Evolutionary conservation across 2,888 invertebrate genomes (phyloP).

Genomic region (Thymelicus acteon): DNA sequence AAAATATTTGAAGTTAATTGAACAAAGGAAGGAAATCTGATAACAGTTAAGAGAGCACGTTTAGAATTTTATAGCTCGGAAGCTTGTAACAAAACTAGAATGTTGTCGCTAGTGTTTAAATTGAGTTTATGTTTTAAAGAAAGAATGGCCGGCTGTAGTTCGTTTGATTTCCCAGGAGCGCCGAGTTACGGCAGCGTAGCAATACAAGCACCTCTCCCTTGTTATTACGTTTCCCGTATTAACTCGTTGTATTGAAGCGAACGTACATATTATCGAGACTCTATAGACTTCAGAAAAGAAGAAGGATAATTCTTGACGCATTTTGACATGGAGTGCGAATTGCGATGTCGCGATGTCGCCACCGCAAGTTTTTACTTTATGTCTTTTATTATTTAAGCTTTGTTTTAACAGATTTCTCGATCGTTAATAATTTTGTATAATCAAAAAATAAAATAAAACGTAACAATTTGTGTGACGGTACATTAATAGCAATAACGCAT

Average conservation of each 20-base stretch:
- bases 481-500: too few species aligned
- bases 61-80: background rate
- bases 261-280: background rate
- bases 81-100: conserved; percentile 48
- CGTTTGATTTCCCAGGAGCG: conserved; percentile 63
- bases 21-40: background rate
- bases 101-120: conserved; percentile 38
- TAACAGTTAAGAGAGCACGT: background rate
- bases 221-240: conserved; percentile 22
- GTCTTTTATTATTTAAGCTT: too few species aligned
- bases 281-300: background rate
- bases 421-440: too few species aligned
- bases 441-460: too few species aligned
- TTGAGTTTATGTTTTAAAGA: conserved; percentile 56
- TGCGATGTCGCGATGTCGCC: too few species aligned
- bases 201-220: conserved; percentile 13
- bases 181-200: conserved; percentile 44
- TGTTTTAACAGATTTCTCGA: too few species aligned
- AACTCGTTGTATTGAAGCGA: conserved; percentile 20
- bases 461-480: too few species aligned
- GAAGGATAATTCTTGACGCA: background rate
- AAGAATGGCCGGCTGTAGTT: conserved; percentile 44
- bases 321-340: too few species aligned
- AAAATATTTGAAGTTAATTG: background rate
- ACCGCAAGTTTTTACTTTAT: too few species aligned